Base-by-base conservation (phyloP, 2,113 vertebrate species). In the Rhinolophus ferrumequinum region DNA sequence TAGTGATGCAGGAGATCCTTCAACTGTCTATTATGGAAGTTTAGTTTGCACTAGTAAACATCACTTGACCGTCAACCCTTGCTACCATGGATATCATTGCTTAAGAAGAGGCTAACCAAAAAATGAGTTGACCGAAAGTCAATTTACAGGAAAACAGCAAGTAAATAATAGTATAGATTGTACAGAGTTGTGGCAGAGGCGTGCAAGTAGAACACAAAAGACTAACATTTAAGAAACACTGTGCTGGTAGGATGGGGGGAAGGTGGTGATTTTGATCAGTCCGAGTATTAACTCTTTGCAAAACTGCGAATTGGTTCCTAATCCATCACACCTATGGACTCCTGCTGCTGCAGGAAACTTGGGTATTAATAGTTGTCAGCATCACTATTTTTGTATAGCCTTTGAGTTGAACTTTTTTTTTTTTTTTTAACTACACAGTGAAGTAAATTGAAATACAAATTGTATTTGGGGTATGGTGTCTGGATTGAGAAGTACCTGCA, bases 101-200 rank as follows among this genome's bases (percentile, higher is more conserved):
- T 87, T 41, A 77, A 80, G 41, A 96, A 72, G 66, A 77, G 26
- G 50, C 76, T 84, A 87, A 96, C 79, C 85, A 52, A 90, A 72
- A 44, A 41, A 26, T 13, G 14, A 91, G 33, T 44, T 89, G 73
- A 80, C 60, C 81, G 77, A 84, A 83, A 70, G 62, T 69, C 85
- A 70, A 2, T 67, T 70, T 95, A 72, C 95, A 94, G 82, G 62
- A 93, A 91, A 89, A 70, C 2, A 6, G 60, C 28, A 82, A 72
- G 50, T 85, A 64, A 94, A 16, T 56, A 47, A 44, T 82, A 35
- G 18, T 52, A 44, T 58, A 87, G 19, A 28, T 70, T 21, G 1
- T 60, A 62, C 14, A 77, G 64, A 12, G 19, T 47, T 73, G 18
- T 70, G 19, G 30, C 64, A 81, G 14, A 90, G 35, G 66, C 44